These are phyloP conservation scores for Dryadula phaetusa DNA, from an alignment of 2,888 invertebrate genomes.

Conservation along the genomic window DNA sequence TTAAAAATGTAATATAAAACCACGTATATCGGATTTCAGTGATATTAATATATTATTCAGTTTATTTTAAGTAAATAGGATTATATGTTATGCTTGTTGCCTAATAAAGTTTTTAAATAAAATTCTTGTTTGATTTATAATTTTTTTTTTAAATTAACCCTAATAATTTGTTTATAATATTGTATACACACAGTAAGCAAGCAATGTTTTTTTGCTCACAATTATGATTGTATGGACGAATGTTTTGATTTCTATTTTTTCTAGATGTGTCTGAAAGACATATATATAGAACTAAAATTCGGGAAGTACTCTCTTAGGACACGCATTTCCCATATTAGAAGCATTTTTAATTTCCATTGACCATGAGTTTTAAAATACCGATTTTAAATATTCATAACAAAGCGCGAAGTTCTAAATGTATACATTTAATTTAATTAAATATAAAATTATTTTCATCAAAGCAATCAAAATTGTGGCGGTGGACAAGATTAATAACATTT, in stretches of 20 bases:
- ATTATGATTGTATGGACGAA: too few species aligned
- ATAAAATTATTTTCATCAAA: not conserved
- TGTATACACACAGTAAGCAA: too few species aligned
- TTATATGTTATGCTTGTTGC: conserved; percentile 64
- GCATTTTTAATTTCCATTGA: too few species aligned
- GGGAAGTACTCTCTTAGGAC: too few species aligned
- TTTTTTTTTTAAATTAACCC: too few species aligned
- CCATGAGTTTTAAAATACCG: not conserved
- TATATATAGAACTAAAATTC: too few species aligned
- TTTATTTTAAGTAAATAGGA: conserved; percentile 57
- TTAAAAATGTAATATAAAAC: conserved; percentile 51
- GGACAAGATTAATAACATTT: not conserved
- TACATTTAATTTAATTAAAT: not conserved
- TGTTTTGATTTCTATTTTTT: too few species aligned
- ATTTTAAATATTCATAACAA: not conserved
- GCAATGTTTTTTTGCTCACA: too few species aligned
- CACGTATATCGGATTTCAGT: conserved; percentile 77
- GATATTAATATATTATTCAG: conserved; percentile 68
- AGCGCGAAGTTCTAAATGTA: not conserved
- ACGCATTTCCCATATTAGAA: too few species aligned
- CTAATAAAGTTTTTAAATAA: conserved; percentile 62
- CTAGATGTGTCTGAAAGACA: too few species aligned
- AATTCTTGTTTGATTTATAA: conserved; percentile 36
- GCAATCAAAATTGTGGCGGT: conserved; percentile 2
- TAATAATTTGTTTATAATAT: too few species aligned